Conservation (phyloP, 2,797 vertebrate species). For the Mus spretus region DNA sequence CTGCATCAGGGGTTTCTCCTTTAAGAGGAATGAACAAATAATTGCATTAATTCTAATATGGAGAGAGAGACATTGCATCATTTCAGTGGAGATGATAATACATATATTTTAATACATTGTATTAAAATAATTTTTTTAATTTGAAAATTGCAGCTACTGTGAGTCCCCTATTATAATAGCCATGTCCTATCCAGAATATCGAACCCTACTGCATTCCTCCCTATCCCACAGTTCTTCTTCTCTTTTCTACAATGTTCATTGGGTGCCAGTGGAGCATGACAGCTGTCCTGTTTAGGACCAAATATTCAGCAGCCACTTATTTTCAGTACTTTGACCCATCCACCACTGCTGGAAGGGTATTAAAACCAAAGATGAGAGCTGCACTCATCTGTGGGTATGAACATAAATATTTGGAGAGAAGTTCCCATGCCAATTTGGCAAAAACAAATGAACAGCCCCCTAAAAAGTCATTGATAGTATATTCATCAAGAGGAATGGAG, state of each 20-base stretch:
- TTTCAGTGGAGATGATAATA: neutral
- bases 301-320: neutral
- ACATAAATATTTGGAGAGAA: neutral
- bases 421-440: neutral
- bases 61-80: neutral
- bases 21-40: neutral
- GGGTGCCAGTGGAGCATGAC: neutral
- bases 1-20: neutral
- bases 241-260: neutral
- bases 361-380: neutral
- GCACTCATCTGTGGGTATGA: neutral
- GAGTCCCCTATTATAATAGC: neutral
- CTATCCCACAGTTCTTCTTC: neutral
- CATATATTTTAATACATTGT: neutral
- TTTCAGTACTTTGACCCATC: neutral
- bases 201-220: neutral
- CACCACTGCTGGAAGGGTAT: neutral
- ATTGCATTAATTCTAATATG: neutral
- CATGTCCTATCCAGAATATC: neutral
- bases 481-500: neutral
- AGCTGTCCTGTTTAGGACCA: neutral
- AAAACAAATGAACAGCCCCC: neutral
- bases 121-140: neutral
- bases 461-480: neutral
- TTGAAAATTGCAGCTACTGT: neutral